These are phyloP conservation scores for Ancistrus triradiatus DNA, from an alignment of 2,113 vertebrate genomes.

Conservation along the genomic window DNA sequence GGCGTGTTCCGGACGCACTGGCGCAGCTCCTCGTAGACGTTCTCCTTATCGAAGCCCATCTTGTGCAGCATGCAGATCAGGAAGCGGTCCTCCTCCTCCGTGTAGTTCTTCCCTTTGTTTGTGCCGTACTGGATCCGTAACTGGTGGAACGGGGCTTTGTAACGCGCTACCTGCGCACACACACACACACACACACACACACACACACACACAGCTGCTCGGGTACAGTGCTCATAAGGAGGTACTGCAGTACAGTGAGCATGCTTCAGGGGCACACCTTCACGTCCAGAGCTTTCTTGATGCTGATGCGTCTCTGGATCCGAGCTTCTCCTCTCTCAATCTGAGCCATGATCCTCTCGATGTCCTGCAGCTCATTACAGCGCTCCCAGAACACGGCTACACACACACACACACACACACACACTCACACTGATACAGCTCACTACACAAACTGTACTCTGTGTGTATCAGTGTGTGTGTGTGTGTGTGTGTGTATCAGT, in stretches of 20 bases:
- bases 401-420: conserved; percentile 14
- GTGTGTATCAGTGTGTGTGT: neutral
- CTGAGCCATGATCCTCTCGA: conserved; percentile 87
- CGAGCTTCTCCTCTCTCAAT: conserved; percentile 85
- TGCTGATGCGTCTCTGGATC: conserved; percentile 85
- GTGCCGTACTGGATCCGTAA: conserved; percentile 84
- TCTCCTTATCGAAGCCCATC: conserved; percentile 88
- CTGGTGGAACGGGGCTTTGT: conserved; percentile 87
- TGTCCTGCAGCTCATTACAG: conserved; percentile 86
- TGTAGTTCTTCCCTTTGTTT: conserved; percentile 88
- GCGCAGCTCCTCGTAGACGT: conserved; percentile 82
- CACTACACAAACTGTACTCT: conserved; percentile 4
- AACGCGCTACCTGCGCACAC: conserved; percentile 76
- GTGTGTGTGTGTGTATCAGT: neutral
- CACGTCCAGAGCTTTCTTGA: conserved; percentile 85
- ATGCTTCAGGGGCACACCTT: conserved; percentile 63
- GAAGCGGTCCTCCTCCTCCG: conserved; percentile 84
- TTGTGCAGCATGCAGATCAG: conserved; percentile 88
- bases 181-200: conserved; percentile 21
- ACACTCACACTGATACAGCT: conserved; percentile 12
- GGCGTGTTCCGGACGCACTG: conserved; percentile 86
- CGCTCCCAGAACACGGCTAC: conserved; percentile 86
- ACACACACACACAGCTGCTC: neutral
- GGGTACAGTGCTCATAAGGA: too few relatives aligned
- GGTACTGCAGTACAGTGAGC: neutral